Conservation (phyloP, 2,888 invertebrate genomes). For the Leucoma salicis region DNA sequence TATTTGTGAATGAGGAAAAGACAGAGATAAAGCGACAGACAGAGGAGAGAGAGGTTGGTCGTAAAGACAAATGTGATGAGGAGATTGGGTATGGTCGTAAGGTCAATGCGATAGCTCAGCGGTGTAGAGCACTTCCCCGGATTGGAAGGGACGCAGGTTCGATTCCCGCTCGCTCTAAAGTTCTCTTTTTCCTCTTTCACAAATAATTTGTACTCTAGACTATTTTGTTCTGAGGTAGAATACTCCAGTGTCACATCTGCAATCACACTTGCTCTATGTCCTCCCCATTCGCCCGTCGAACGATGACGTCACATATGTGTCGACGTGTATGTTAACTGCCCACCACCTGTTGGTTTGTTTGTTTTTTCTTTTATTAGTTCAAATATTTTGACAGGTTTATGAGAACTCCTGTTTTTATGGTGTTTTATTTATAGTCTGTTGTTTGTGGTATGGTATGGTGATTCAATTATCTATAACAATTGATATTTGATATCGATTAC, state of each 20-base stretch:
- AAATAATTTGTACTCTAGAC: no score
- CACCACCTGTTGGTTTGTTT: slow-evolving; percentile 46
- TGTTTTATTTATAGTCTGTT: not conserved
- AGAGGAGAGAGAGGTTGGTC: no score
- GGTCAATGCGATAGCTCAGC: no score
- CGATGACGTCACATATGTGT: slow-evolving; percentile 34
- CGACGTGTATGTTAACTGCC: slow-evolving; percentile 35
- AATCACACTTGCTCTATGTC: slow-evolving; percentile 19
- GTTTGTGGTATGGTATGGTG: not conserved
- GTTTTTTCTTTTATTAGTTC: slow-evolving; percentile 23
- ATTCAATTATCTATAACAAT: not conserved
- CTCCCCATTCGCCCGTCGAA: slow-evolving; percentile 21
- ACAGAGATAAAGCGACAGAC: no score
- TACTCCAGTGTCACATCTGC: not conserved
- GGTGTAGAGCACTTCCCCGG: no score
- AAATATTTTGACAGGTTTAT: slow-evolving; percentile 27
- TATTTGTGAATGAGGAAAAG: no score
- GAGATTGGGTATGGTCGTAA: no score
- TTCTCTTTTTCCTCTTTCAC: no score
- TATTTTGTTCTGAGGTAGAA: not conserved
- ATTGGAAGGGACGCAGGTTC: no score
- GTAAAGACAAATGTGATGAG: no score
- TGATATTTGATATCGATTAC: no score
- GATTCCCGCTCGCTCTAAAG: no score
- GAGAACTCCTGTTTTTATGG: slow-evolving; percentile 7